Conservation (phyloP, 2,113 vertebrate species). For the Lampris incognitus region DNA sequence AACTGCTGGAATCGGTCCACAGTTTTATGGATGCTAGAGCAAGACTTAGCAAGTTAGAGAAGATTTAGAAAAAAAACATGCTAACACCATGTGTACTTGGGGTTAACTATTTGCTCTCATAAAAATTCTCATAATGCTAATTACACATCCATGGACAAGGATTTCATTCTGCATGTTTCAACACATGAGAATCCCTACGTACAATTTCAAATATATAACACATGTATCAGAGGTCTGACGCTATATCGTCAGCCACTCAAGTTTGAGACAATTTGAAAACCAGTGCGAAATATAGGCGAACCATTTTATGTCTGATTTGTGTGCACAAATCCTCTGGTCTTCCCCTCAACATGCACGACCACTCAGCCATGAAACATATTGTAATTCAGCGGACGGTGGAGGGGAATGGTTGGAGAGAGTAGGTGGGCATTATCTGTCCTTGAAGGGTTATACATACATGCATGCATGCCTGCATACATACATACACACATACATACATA, state of each 20-base stretch:
- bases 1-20: constrained; percentile 6
- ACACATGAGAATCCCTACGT: neutral
- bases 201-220: no score
- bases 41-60: neutral
- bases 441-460: constrained; percentile 11
- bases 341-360: neutral
- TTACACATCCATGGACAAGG: neutral
- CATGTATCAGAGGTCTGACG: neutral
- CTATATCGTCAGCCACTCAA: neutral
- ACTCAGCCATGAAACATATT: constrained; percentile 11
- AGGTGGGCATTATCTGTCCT: constrained; percentile 10
- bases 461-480: no score
- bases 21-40: neutral
- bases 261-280: neutral
- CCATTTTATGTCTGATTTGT: no score
- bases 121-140: neutral
- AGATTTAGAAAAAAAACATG: neutral
- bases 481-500: no score
- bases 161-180: neutral
- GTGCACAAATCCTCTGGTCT: neutral
- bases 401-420: constrained; percentile 4
- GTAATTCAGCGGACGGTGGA: neutral
- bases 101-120: neutral
- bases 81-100: neutral
- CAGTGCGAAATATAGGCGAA: neutral